Conservation (phyloP, 2,797 vertebrate genomes). For the Neostethus bicornis region DNA sequence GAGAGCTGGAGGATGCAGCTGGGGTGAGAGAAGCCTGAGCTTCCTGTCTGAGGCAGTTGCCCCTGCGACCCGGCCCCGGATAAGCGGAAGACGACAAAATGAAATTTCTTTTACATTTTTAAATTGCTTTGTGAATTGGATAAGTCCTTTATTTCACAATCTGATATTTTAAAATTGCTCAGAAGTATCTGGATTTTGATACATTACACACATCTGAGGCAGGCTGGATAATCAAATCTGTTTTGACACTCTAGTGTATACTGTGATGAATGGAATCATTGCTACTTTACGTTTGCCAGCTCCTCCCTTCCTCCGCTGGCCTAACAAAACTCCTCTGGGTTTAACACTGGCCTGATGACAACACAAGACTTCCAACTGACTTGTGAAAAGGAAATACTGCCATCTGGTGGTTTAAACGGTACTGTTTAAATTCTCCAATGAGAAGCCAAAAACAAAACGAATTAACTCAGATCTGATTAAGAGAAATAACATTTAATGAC, state of each 20-base stretch:
- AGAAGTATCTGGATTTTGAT: no score
- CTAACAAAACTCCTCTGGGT: slow-evolving; percentile 15
- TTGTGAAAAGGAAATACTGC: slow-evolving; percentile 65
- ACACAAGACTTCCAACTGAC: slow-evolving; percentile 10
- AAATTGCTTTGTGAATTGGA: no score
- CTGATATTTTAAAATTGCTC: not conserved
- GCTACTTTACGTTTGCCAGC: slow-evolving; percentile 39
- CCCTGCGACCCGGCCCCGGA: no score
- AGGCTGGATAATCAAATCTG: slow-evolving; percentile 11
- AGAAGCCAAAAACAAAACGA: not conserved
- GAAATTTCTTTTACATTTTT: no score
- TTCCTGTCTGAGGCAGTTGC: no score
- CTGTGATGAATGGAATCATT: slow-evolving; percentile 43
- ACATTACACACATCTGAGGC: not conserved
- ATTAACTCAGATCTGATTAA: not conserved
- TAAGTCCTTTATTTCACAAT: no score
- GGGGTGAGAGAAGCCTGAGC: no score
- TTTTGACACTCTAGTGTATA: slow-evolving; percentile 8
- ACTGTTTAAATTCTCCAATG: not conserved
- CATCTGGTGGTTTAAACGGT: slow-evolving; percentile 63
- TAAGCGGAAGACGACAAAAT: no score
- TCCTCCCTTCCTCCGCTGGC: slow-evolving; percentile 49
- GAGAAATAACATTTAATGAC: slow-evolving; percentile 40
- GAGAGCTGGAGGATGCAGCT: no score
- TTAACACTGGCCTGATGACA: slow-evolving; percentile 67